Evolutionary conservation across 2,888 invertebrate species (phyloP), one percentile per base, ranked within the genome.

Genomic region (Ochlodes sylvanus): DNA sequence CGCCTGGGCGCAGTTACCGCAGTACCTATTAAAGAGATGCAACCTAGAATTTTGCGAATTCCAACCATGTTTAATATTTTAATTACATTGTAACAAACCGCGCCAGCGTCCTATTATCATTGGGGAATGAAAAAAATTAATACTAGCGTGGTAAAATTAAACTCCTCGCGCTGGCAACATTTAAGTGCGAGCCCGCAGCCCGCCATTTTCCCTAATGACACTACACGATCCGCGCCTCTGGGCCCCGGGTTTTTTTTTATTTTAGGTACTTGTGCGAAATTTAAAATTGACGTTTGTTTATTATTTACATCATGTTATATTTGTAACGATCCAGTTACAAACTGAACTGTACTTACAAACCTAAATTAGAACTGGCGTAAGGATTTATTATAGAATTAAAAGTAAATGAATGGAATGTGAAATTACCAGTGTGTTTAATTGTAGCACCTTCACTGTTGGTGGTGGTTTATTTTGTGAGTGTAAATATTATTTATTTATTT

Each of bases 151-250:
- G 73, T 69, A 71, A 75, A 75, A 77, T 78, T 76, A 74, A 76
- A 75, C 72, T 75, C 72, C 75, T 76, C 72, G 71, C 78, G 81
- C 80, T 83, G 83, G 85, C 80, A 86, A 85, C 85, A 84, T 84
- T 85, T 81, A 81, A 84, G 76, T 79, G 77, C 78, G 75, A 73
- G 76, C 78, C 66, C 82, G 82, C 81, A 73, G 76, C 78, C 66
- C 82, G 82, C 81, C 82, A 85, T 87, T 86, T 83, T 82, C 80
- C 71, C 75, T 87, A 87, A 88, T 88, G 85, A 84, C 83, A 83
- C 86, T 85, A 83, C 75, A 83, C 74, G 69, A 64, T 72, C 73
- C 74, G 78, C 72, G 73, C 73, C 73, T 67, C 67, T 69, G 74
- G 74, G 73, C 74, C 70, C 70, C 66, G 75, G 74, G 57, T n/a